These are phyloP conservation scores for Zygothrica quintamaculata DNA, from an alignment of 2,888 invertebrate species.

Conservation along the genomic window DNA sequence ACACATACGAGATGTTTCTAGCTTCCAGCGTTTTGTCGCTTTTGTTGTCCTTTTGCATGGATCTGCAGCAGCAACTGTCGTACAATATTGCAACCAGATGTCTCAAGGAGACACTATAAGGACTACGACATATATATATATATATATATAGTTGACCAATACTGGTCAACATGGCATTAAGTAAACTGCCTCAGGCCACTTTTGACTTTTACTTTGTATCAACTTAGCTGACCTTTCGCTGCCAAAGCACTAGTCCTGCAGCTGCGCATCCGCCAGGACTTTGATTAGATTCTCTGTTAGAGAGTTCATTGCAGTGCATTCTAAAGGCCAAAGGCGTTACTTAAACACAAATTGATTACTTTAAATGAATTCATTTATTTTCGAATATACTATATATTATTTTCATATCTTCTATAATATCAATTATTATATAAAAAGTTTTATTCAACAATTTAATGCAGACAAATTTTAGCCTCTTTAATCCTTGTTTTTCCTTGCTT, in stretches of 20 bases:
- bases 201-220: constrained; percentile 26
- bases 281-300: constrained; percentile 70
- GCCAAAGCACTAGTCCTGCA: constrained; percentile 27
- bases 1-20: constrained; percentile 62
- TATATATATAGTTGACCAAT: neutral
- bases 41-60: constrained; percentile 33
- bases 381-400: neutral
- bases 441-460: too few relatives aligned
- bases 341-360: constrained; percentile 22
- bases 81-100: constrained; percentile 40
- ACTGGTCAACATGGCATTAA: constrained; percentile 13
- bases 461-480: too few relatives aligned
- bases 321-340: constrained; percentile 14
- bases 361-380: constrained; percentile 59
- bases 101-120: constrained; percentile 41
- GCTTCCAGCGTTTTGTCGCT: constrained; percentile 50
- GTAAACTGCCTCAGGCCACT: constrained; percentile 43
- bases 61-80: constrained; percentile 19
- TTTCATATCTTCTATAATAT: constrained; percentile 7
- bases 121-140: too few relatives aligned
- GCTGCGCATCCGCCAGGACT: constrained; percentile 61
- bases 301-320: neutral
- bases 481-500: too few relatives aligned
- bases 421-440: constrained; percentile 7
- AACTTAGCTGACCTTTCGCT: constrained; percentile 47